Conservation (phyloP, 2,113 vertebrate genomes). For the Ciconia maguari region DNA sequence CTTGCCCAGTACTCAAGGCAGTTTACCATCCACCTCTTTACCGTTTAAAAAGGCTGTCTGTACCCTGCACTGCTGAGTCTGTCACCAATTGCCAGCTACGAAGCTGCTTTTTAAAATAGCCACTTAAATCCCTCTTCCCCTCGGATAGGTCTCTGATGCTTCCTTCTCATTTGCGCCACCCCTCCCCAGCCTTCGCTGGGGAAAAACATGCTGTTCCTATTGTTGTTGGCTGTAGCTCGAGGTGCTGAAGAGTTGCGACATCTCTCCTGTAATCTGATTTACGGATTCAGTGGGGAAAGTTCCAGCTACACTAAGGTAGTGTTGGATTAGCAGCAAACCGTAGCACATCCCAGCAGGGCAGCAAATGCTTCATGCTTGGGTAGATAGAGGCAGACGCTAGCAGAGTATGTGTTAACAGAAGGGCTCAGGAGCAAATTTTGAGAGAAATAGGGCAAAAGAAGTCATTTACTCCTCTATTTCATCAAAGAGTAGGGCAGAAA, state of each 20-base stretch:
- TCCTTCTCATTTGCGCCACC: neutral
- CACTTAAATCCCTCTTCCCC: neutral
- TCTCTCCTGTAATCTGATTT: conserved; percentile 22
- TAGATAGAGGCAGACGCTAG: neutral
- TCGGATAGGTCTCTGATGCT: neutral
- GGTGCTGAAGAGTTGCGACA: neutral
- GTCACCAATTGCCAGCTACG: neutral
- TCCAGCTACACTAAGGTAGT: neutral
- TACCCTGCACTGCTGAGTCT: neutral
- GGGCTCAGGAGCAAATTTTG: neutral
- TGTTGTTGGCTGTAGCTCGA: neutral
- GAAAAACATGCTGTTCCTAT: neutral
- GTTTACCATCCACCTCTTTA: neutral
- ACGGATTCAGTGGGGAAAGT: neutral
- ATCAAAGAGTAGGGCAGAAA: neutral
- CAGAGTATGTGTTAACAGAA: neutral
- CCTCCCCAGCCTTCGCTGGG: neutral
- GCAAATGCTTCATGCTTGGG: neutral
- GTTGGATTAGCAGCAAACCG: conserved; percentile 12
- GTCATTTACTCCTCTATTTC: neutral
- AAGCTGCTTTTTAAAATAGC: neutral
- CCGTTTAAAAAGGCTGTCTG: neutral
- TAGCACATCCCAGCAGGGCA: neutral
- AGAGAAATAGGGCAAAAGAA: neutral
- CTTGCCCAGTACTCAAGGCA: neutral